These are phyloP conservation scores for Cetoscarus ocellatus DNA, from an alignment of 2,797 vertebrate genomes.

Conservation along the genomic window DNA sequence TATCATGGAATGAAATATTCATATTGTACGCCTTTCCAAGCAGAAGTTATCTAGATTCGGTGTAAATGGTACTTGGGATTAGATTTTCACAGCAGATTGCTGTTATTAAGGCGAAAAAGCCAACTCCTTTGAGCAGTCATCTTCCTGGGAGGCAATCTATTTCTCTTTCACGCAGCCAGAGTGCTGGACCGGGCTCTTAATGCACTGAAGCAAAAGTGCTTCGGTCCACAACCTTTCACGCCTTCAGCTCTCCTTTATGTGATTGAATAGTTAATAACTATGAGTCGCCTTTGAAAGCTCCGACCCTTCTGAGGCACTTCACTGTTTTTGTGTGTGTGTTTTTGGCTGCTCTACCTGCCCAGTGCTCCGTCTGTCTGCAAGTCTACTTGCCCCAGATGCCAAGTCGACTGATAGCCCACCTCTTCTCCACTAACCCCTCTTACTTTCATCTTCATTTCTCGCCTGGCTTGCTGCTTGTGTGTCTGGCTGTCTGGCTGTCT, in stretches of 20 bases:
- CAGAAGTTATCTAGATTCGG: slow-evolving; percentile 86
- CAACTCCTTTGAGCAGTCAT: slow-evolving; percentile 81
- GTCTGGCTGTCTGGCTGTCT: slow-evolving; percentile 64
- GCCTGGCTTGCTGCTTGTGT: slow-evolving; percentile 57
- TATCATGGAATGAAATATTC: slow-evolving; percentile 87
- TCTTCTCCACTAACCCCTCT: slow-evolving; percentile 54
- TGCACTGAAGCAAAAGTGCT: slow-evolving; percentile 89
- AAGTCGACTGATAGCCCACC: slow-evolving; percentile 66
- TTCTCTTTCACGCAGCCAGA: slow-evolving; percentile 83
- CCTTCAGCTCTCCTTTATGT: slow-evolving; percentile 86
- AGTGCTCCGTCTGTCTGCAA: slow-evolving; percentile 65
- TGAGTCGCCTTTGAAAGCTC: slow-evolving; percentile 85
- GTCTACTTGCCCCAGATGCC: slow-evolving; percentile 70
- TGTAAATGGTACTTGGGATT: slow-evolving; percentile 88
- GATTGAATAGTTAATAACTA: slow-evolving; percentile 90
- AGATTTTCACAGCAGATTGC: slow-evolving; percentile 89
- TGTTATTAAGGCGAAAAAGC: slow-evolving; percentile 85
- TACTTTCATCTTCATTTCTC: slow-evolving; percentile 67
- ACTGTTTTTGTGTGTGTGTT: slow-evolving; percentile 71
- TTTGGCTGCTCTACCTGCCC: slow-evolving; percentile 71
- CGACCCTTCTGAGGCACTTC: slow-evolving; percentile 71
- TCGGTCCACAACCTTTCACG: slow-evolving; percentile 88
- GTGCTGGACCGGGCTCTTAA: slow-evolving; percentile 85
- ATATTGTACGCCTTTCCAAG: slow-evolving; percentile 85
- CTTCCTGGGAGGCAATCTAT: slow-evolving; percentile 88